Conservation (phyloP, 2,797 vertebrate species). For the Okamejei kenojei region DNA sequence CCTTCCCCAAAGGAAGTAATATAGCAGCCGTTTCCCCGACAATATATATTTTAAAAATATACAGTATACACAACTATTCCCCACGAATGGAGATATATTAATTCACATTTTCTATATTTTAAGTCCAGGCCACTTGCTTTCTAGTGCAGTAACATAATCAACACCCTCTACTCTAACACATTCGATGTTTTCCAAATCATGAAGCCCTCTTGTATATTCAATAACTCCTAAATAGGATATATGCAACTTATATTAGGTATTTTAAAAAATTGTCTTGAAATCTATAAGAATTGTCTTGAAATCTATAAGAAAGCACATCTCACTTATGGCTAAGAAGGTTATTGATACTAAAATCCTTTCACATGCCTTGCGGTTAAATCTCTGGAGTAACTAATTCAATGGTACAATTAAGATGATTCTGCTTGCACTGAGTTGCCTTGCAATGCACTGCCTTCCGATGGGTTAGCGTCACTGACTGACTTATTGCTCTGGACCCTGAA, state of each 20-base stretch:
- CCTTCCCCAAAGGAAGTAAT: background rate
- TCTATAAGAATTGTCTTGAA: background rate
- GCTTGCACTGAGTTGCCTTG: constrained; percentile 32
- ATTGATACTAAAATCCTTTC: constrained; percentile 13
- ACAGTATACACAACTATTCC: background rate
- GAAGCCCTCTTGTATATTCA: background rate
- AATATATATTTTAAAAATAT: background rate
- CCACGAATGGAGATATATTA: background rate
- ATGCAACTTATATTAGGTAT: background rate
- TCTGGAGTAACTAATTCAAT: background rate
- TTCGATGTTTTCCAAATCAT: background rate
- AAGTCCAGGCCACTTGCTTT: background rate
- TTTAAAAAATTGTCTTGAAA: background rate
- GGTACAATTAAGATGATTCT: constrained; percentile 10
- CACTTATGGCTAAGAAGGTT: background rate
- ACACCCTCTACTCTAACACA: background rate
- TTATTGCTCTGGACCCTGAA: constrained; percentile 23
- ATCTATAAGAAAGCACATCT: background rate
- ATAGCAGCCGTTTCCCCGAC: background rate
- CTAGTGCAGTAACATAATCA: background rate
- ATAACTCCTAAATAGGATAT: background rate
- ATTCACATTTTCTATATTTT: background rate
- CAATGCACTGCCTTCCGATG: constrained; percentile 35
- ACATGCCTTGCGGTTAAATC: background rate
- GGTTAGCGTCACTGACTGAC: constrained; percentile 24